Evolutionary conservation across 2,888 invertebrate species (phyloP), one percentile per base, ranked within the genome.

Genomic region (Girardia tigrina): DNA sequence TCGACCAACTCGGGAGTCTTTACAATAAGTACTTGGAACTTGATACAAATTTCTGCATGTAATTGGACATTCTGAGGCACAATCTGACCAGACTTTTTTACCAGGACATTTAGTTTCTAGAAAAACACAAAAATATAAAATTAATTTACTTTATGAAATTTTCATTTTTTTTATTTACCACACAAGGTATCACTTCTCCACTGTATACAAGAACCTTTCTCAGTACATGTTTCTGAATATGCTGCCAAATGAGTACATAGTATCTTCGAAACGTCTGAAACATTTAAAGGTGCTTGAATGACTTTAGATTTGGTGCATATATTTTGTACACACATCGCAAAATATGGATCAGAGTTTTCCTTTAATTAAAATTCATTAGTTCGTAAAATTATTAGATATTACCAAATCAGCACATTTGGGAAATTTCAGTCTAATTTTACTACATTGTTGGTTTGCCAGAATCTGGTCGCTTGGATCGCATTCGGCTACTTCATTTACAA

Each of bases 171-270:
- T n/a, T n/a, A n/a, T n/a, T 75, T 36, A 76, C 76, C 76, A 76
- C 76, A 76, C 26, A 88, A 86, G 0, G 91, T 88, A 20, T 88
- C 87, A 79, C 88, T 78, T 75, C 92, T 87, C 92, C 93, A 93
- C 77, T 89, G 88, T 26, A 92, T 86, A 75, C 88, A 85, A 0
- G 90, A 86, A 0, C 90, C 90, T 73, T 88, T 87, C 28, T 87
- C 85, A 29, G 90, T 89, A 83, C 94, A 94, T 78, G 89, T 89
- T 78, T 88, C 88, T 6, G 90, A 91, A 84, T 93, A 93, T 77
- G 90, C 88, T 0, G 90, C 89, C 20, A 93, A 84, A 71, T 90
- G 88, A n/a, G 91, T 90, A 81, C 94, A 94, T 77, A 90, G 2
- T 23, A 77, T 27, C 23, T 28, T n/a, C 4, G n/a, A 12, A 71